Percentiles rank a stretch among this genome's conserved stretches.
These are phyloP conservation scores for Phallusia fumigata DNA, from an alignment of 23 tunicate species.

Conservation along the genomic window DNA sequence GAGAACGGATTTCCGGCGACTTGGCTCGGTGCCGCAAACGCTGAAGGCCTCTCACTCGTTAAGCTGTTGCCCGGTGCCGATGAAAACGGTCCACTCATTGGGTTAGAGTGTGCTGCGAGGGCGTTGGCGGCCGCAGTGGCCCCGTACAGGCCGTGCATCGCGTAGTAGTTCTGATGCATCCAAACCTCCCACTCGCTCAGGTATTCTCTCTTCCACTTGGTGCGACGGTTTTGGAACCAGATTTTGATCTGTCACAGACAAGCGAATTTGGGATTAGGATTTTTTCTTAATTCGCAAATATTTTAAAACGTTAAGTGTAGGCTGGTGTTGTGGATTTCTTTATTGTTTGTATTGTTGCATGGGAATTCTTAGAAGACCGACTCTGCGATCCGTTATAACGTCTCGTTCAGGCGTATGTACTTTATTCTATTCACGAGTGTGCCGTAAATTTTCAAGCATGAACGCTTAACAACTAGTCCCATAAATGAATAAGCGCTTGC, in stretches of 20 bases:
- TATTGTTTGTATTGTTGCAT: too few relatives aligned
- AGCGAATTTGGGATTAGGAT: too few relatives aligned
- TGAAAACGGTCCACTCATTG: constrained; percentile 17
- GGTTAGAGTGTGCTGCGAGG: constrained; percentile 42
- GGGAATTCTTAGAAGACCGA: too few relatives aligned
- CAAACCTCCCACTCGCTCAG: constrained; percentile 99
- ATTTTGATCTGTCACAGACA: constrained; percentile 86
- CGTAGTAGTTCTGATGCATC: constrained; percentile 96
- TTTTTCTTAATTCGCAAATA: too few relatives aligned
- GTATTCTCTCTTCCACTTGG: constrained; percentile 99
- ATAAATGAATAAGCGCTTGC: too few relatives aligned
- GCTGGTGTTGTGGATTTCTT: too few relatives aligned
- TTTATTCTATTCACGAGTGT: too few relatives aligned
- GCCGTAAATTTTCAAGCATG: too few relatives aligned
- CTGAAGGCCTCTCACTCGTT: neutral
- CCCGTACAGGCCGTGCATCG: constrained; percentile 95
- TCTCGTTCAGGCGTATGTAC: too few relatives aligned
- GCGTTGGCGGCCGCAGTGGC: constrained; percentile 81
- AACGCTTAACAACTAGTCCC: too few relatives aligned
- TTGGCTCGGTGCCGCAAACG: neutral
- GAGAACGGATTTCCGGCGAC: neutral
- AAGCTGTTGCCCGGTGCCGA: neutral
- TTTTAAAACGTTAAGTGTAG: too few relatives aligned
- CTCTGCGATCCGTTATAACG: too few relatives aligned
- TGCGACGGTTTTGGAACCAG: constrained; percentile 99